Percentiles rank a stretch among this genome's conserved stretches.
Evolutionary conservation across 35 echinoderm and acorn worm genomes (phyloP).

Genomic region (Apostichopus japonicus): DNA sequence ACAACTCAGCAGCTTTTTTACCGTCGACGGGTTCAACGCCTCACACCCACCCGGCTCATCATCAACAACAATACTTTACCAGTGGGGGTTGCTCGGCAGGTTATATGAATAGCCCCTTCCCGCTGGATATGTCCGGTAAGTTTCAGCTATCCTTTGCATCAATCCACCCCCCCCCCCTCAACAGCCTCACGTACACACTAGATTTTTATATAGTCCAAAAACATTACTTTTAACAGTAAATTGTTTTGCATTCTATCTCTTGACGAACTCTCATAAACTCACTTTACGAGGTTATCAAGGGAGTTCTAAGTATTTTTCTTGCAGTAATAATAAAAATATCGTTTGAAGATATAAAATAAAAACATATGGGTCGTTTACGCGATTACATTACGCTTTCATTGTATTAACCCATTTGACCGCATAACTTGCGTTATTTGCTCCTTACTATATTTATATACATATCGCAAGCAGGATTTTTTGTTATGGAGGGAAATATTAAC

Average conservation of each 20-base stretch:
- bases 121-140: slow-evolving; percentile 62
- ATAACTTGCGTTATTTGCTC: neutral
- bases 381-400: slow-evolving; percentile 27
- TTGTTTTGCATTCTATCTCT: slow-evolving; percentile 2
- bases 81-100: slow-evolving; percentile 39
- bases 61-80: slow-evolving; percentile 51
- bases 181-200: neutral
- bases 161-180: neutral
- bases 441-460: neutral
- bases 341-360: slow-evolving; percentile 34
- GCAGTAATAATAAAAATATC: slow-evolving; percentile 40
- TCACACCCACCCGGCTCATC: slow-evolving; percentile 19
- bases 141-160: neutral
- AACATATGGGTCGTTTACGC: slow-evolving; percentile 57
- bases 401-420: neutral
- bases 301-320: slow-evolving; percentile 53
- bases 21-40: slow-evolving; percentile 45
- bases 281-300: slow-evolving; percentile 56
- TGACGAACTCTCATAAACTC: slow-evolving; percentile 16
- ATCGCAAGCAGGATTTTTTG: too few relatives aligned
- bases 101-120: slow-evolving; percentile 60
- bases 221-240: neutral
- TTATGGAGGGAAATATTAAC: too few relatives aligned
- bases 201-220: neutral
- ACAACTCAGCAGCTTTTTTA: slow-evolving; percentile 52